phyloP scores from a whole-genome alignment of 2,888 invertebrate species.

The Spodoptera picta region DNA sequence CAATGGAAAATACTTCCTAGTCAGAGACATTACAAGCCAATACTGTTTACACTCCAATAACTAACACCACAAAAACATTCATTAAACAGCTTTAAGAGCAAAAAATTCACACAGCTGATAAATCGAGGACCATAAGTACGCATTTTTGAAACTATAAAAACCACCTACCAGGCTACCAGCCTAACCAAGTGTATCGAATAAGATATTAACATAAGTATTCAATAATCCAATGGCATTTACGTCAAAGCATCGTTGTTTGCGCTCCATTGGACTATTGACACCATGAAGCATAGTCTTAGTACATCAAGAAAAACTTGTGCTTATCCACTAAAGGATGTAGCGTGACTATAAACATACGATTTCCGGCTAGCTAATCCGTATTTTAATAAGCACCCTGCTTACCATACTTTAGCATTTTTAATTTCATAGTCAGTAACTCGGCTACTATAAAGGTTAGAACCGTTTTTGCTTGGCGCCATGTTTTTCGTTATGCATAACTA shows the following conservation, averaged over 20 bases:
- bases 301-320: constrained; percentile 33
- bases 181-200: constrained; percentile 34
- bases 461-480: constrained; percentile 39
- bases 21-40: no score
- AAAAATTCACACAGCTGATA: no score
- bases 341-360: constrained; percentile 45
- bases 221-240: constrained; percentile 25
- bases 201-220: constrained; percentile 31
- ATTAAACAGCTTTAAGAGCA: no score
- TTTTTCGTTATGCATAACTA: constrained; percentile 36
- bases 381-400: constrained; percentile 48
- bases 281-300: constrained; percentile 14
- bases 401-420: constrained; percentile 55
- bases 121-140: no score
- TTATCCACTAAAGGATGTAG: constrained; percentile 27
- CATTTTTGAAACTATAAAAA: no score
- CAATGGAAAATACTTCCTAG: no score
- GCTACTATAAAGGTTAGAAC: constrained; percentile 48
- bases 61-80: no score
- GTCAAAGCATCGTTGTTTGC: constrained; percentile 31
- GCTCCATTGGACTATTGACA: constrained; percentile 41
- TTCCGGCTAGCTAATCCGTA: constrained; percentile 56
- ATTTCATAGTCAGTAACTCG: constrained; percentile 55
- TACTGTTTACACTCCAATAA: no score
- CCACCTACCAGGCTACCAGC: not conserved